Base-by-base conservation (phyloP, 2,888 invertebrate species). In the Bembecia ichneumoniformis region DNA sequence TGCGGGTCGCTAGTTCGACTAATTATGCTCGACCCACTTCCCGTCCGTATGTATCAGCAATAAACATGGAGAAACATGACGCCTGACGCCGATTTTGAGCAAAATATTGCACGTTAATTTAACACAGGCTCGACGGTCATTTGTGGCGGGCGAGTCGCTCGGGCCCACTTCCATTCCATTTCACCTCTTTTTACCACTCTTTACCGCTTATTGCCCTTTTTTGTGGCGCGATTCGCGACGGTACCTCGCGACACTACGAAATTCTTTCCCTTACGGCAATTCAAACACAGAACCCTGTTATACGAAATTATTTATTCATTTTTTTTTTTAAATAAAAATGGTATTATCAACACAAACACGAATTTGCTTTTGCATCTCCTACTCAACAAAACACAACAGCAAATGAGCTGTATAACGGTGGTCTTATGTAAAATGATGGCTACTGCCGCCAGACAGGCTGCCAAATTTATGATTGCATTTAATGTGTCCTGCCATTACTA, bases 101-200 rank as follows among this genome's bases (percentile, higher is more conserved):
- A 82, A 84, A 84, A 82, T 84, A 83, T 75, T 80, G 82, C 80
- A 82, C 86, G 86, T 86, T 86, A 83, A 86, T 86, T 86, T 86
- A 86, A 71, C 82, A 76, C 82, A 71, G 74, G 55, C 65, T 62
- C 62, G 58, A 55, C 67, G 74, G 77, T 78, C 82, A 79, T 82
- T 83, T 80, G 82, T 69, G 80, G 74, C 61, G 59, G 61, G 62
- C 66, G 56, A 58, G 59, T n/a, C 35, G 40, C 40, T 10, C 40
- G 44, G 44, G 40, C 40, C 40, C 9, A 40, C 40, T 28, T 28
- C 28, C 14, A 14, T n/a, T 40, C 40, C 9, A 56, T 54, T 55
- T 54, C 58, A 55, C 60, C 64, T 64, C 66, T 71, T 73, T 68
- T 68, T 65, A 60, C 60, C 64, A 63, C 66, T 71, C 72, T 68